Evolutionary conservation across 1,140 invertebrate species (phyloP), one percentile per base, ranked within the genome.

Genomic region (Spodoptera litura): DNA sequence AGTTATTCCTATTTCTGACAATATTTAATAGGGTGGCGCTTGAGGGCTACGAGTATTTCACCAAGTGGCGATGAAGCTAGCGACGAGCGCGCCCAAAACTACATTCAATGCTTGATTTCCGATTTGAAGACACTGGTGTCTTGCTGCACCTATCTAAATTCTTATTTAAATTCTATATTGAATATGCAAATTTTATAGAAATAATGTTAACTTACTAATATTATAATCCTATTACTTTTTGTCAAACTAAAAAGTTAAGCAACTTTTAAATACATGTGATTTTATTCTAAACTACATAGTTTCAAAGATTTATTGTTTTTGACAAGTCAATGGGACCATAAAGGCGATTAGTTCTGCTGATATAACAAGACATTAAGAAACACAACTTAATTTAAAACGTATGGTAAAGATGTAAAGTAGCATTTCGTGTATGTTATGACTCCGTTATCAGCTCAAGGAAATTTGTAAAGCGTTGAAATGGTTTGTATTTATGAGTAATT

Each of bases 311-410:
- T 49, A 73, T 51, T 61, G 56, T 73, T 73, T 59, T 49, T 0
- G 35, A 8, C 25, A 73, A 73, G 38, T 73, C 56, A 58, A 73
- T 73, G 55, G 51, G 38, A 61, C 71, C 71, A 73, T 73, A 44
- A 73, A 73, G 56, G 3, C 10, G 56, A 73, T 73, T 59, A 59
- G 71, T 73, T 49, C 31, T 51, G 38, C 71, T 59, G 71, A 73
- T 61, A 72, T 15, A 15, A n/a, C 20, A 31, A 56, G 35, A 20
- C 4, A 13, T 3, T 31, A 56, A 38, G 13, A 20, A 25, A 49
- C 13, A 25, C 5, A 25, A 52, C 27, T n/a, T 27, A 13, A 1
- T 35, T 61, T 49, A 49, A 12, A 59, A 38, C 38, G 31, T 73
- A 61, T 73, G 20, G 2, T 0, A 38, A 73, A 25, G 20, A 13